These are phyloP conservation scores for Eudasyphora cyanicolor DNA, from an alignment of 2,888 invertebrate genomes.

Conservation along the genomic window DNA sequence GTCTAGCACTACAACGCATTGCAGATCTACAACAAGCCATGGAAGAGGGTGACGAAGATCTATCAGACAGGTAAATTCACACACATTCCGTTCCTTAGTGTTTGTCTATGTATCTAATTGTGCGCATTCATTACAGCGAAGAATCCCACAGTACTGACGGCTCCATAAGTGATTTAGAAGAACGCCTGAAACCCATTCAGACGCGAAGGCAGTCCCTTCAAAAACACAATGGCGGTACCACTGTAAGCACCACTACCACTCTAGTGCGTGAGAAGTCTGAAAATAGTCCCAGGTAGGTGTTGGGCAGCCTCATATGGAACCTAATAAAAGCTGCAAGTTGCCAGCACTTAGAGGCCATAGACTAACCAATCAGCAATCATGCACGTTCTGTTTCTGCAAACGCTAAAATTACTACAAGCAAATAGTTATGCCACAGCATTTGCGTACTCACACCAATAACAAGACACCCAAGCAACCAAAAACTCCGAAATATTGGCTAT, in stretches of 20 bases:
- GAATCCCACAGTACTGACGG: constrained; percentile 76
- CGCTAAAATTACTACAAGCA: neutral
- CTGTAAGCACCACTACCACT: constrained; percentile 74
- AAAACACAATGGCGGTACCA: constrained; percentile 62
- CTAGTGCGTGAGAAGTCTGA: constrained; percentile 78
- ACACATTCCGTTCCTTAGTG: neutral
- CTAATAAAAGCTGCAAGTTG: constrained; percentile 61
- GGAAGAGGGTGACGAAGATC: constrained; percentile 89
- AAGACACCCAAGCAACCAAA: neutral
- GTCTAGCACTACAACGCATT: constrained; percentile 93
- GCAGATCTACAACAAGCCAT: constrained; percentile 95
- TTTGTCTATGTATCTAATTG: neutral
- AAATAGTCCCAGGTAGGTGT: constrained; percentile 79
- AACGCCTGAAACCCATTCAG: constrained; percentile 77
- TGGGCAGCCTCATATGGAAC: constrained; percentile 58
- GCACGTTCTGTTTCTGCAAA: constrained; percentile 15
- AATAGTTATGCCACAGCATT: neutral
- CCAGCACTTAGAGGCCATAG: constrained; percentile 63
- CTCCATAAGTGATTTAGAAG: constrained; percentile 78
- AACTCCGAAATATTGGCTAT: neutral
- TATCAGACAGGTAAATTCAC: constrained; percentile 76
- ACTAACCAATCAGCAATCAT: constrained; percentile 31
- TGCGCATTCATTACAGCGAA: constrained; percentile 68
- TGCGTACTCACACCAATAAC: neutral
- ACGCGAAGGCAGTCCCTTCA: constrained; percentile 74